phyloP scores from a whole-genome alignment of 1,140 invertebrate genomes.

The Augochlora pura region DNA sequence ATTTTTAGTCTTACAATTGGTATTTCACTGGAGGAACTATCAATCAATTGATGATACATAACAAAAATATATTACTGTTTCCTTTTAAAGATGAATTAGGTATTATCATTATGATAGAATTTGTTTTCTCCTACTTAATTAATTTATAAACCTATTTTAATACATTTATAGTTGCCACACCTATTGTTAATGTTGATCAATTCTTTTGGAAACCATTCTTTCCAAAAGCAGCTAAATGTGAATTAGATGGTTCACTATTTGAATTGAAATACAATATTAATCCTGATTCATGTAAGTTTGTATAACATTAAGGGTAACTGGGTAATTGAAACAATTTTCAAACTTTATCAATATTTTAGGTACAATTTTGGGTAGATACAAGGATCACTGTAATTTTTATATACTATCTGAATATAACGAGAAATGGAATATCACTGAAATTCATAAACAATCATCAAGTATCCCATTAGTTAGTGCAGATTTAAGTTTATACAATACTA shows the following conservation, averaged over 20 bases:
- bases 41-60: conserved; percentile 57
- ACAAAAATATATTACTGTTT: conserved; percentile 70
- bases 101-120: conserved; percentile 38
- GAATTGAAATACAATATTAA: conserved; percentile 62
- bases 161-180: conserved; percentile 63
- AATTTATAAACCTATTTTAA: conserved; percentile 18
- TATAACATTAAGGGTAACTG: not conserved
- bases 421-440: conserved; percentile 57
- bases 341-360: conserved; percentile 49
- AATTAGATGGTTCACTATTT: conserved; percentile 62
- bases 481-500: conserved; percentile 58
- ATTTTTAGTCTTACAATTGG: conserved; percentile 75
- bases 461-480: conserved; percentile 65
- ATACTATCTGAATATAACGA: conserved; percentile 54
- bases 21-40: conserved; percentile 76
- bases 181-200: conserved; percentile 51
- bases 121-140: conserved; percentile 15
- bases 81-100: conserved; percentile 72
- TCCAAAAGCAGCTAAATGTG: conserved; percentile 65
- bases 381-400: conserved; percentile 64
- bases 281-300: conserved; percentile 61
- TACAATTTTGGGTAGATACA: conserved; percentile 67
- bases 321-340: conserved; percentile 30
- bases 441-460: conserved; percentile 55
- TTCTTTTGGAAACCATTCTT: conserved; percentile 69